Base-by-base conservation (phyloP, 1,140 invertebrate genomes). In the Euwallacea fornicatus region DNA sequence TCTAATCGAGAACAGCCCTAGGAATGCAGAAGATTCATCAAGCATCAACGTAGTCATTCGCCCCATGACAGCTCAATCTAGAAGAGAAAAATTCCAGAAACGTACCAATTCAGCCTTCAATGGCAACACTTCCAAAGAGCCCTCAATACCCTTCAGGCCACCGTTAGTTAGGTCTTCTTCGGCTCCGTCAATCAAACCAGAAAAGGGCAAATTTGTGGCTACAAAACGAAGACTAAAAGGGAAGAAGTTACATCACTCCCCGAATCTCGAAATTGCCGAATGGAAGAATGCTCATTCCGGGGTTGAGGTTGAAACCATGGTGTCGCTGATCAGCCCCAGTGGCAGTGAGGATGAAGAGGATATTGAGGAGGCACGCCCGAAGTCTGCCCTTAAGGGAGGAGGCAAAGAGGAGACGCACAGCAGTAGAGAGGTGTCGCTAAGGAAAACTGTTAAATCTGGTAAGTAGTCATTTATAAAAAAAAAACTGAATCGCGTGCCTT, bases 291-390 rank as follows among this genome's bases (percentile, higher is more conserved):
- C 73, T 54, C 42, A 66, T 56, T 72, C 71, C 16, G 62, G 71
- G 2, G 33, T 72, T 0, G 85, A 86, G 42, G 81, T 86, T 6
- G 79, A 86, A 2, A 86, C 86, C 0, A 86, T 87, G 86, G 85
- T 86, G 0, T 86, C 85, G 0, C 72, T 86, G 7, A 78, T 86
- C 4, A 85, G 85, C 71, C 84, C 85, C 0, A 82, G 83, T 0
- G 85, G 83, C 10, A 86, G 85, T 69, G 85, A 86, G 9, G 83
- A 80, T 47, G 85, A 86, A 58, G 61, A 78, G 75, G 81, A 59
- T 8, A 11, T 62, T 47, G 71, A 73, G 13, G 47, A 73, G 46
- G 46, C 55, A 15, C 42, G 55, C 10, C 67, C 63, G n/a, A 70
- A 71, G 62, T 68, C 71, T 8, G 71, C 41, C 4, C 55, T 68